Conservation (phyloP, 2,888 invertebrate genomes). For the Acanthococcus lagerstroemiae region DNA sequence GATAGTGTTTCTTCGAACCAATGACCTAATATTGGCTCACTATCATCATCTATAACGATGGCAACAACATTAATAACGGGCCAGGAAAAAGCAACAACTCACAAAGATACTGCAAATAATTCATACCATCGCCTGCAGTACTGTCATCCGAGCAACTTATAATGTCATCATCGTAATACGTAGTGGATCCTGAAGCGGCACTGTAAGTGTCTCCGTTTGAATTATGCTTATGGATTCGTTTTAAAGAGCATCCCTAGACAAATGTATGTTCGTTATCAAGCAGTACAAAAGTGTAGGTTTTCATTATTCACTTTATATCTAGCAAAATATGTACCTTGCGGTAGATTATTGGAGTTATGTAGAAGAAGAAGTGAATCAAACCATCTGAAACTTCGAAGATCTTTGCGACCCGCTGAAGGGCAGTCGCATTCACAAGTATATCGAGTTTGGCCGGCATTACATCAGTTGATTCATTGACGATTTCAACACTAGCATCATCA, state of each 20-base stretch:
- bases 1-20: slow-evolving; percentile 92
- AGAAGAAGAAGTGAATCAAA: slow-evolving; percentile 72
- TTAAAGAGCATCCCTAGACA: slow-evolving; percentile 67
- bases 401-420: slow-evolving; percentile 59
- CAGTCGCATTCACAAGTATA: slow-evolving; percentile 55
- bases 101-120: no score
- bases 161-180: slow-evolving; percentile 87
- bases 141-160: slow-evolving; percentile 84
- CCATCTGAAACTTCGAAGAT: slow-evolving; percentile 57
- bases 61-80: slow-evolving; percentile 34
- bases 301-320: no score
- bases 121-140: slow-evolving; percentile 39
- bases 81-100: slow-evolving; percentile 34
- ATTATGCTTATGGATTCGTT: slow-evolving; percentile 52
- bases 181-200: slow-evolving; percentile 70
- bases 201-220: slow-evolving; percentile 74
- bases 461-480: slow-evolving; percentile 42
- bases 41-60: slow-evolving; percentile 53
- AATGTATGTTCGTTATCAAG: no score
- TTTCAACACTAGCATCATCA: slow-evolving; percentile 55
- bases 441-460: slow-evolving; percentile 51
- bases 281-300: no score
- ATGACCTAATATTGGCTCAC: slow-evolving; percentile 76
- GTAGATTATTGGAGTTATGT: slow-evolving; percentile 79
- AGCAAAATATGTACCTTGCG: slow-evolving; percentile 70